These are phyloP conservation scores for Oceanodroma leucorhoa DNA, from an alignment of 2,797 vertebrate species.

Conservation along the genomic window DNA sequence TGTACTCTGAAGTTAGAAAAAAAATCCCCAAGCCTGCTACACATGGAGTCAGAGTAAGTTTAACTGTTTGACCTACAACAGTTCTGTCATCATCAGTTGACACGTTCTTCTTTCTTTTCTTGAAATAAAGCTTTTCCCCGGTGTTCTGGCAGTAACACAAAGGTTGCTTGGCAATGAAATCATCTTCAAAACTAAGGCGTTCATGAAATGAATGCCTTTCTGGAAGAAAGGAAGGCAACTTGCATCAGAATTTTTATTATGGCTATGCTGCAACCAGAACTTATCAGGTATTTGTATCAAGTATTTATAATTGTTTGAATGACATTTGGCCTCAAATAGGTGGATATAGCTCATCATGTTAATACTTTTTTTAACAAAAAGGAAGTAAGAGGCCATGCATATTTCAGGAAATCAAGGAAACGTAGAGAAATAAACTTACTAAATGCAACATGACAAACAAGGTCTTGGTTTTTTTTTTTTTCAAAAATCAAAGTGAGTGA, in stretches of 20 bases:
- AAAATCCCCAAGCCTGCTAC: not conserved
- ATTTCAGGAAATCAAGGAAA: not conserved
- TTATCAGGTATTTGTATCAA: not conserved
- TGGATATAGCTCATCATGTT: not conserved
- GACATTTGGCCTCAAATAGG: not conserved
- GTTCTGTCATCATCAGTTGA: constrained; percentile 26
- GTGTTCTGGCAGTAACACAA: constrained; percentile 5
- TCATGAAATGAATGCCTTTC: not conserved
- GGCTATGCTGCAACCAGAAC: not conserved
- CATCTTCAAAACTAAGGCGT: constrained; percentile 8
- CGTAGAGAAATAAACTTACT: not conserved
- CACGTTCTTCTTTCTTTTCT: not conserved
- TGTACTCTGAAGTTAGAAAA: not conserved
- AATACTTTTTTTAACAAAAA: not conserved
- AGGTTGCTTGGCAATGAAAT: constrained; percentile 16
- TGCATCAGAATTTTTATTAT: not conserved
- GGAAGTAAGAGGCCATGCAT: not conserved
- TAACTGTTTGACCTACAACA: constrained; percentile 42
- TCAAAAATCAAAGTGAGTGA: not conserved
- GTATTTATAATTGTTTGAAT: not conserved
- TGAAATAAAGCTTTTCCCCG: constrained; percentile 25
- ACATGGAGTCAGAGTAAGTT: not conserved
- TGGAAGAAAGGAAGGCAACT: not conserved
- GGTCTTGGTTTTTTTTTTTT: not conserved
- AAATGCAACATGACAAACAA: not conserved